phyloP scores from a whole-genome alignment of 37 sponge, comb jelly and placozoan genomes.

The Ephydatia muelleri region DNA sequence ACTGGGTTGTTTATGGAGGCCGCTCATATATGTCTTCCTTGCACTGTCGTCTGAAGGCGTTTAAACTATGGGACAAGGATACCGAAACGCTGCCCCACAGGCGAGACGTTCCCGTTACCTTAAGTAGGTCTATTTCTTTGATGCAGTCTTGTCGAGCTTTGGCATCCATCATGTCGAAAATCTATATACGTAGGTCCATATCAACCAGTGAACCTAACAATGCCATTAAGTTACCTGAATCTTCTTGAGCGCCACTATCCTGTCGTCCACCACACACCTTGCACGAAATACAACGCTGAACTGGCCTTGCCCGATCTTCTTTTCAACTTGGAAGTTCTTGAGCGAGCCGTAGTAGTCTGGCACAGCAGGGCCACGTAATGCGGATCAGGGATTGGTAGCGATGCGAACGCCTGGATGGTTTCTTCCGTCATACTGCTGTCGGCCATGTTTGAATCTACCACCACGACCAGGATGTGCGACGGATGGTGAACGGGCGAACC shows the following conservation, averaged over 20 bases:
- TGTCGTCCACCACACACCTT: slow-evolving; percentile 56
- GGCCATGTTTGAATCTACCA: background rate
- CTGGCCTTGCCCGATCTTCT: slow-evolving; percentile 98
- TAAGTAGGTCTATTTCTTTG: slow-evolving; percentile 96
- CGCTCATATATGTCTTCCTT: no score
- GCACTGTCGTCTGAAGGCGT: no score
- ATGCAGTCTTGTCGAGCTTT: slow-evolving; percentile 98
- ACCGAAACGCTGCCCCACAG: background rate
- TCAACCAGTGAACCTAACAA: background rate
- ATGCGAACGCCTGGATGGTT: background rate
- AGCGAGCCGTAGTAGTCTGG: slow-evolving; percentile 30
- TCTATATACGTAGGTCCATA: slow-evolving; percentile 38
- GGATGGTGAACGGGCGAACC: background rate
- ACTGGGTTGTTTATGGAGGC: no score
- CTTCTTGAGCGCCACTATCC: slow-evolving; percentile 95
- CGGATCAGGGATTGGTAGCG: background rate
- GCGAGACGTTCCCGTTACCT: slow-evolving; percentile 41
- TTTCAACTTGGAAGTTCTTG: slow-evolving; percentile 74
- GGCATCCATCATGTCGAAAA: slow-evolving; percentile 99
- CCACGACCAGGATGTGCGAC: background rate
- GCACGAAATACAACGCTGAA: slow-evolving; percentile 96
- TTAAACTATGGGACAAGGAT: no score
- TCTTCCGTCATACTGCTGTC: background rate
- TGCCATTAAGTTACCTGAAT: slow-evolving; percentile 69
- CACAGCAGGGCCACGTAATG: slow-evolving; percentile 16